phyloP scores from a whole-genome alignment of 2,113 vertebrate genomes.

The Oenanthe melanoleuca region DNA sequence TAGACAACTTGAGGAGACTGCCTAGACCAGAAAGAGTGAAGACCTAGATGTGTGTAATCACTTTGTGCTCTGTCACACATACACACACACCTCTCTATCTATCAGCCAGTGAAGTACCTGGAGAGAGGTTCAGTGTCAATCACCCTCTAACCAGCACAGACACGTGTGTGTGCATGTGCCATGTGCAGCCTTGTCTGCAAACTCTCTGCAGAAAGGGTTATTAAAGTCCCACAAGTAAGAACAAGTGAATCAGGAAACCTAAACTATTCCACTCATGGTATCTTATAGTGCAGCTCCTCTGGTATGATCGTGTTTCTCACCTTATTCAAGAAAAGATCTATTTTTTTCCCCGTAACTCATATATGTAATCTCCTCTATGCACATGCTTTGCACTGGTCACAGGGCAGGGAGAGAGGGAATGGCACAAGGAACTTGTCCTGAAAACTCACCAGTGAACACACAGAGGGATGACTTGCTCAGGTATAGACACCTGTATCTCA shows the following conservation, averaged over 20 bases:
- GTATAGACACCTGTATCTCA: neutral
- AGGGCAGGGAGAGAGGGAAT: neutral
- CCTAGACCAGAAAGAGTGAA: neutral
- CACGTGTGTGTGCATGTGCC: neutral
- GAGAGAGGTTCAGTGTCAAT: neutral
- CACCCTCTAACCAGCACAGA: neutral
- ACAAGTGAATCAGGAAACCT: neutral
- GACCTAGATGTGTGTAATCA: neutral
- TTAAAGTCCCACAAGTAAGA: neutral
- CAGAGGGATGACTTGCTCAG: neutral
- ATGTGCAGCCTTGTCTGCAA: neutral
- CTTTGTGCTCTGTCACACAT: neutral
- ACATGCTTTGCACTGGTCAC: neutral
- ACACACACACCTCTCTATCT: neutral
- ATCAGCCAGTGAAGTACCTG: neutral
- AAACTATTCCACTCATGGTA: neutral
- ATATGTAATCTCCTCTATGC: rapidly evolving
- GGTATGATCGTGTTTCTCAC: neutral
- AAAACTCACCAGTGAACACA: neutral
- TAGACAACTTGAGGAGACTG: neutral
- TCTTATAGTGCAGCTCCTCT: neutral
- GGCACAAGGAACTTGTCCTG: rapidly evolving
- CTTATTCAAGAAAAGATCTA: neutral
- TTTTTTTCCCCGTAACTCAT: neutral
- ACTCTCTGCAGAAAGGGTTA: neutral